Percentiles rank a stretch among this genome's conserved stretches.
These are phyloP conservation scores for Halyomorpha halys DNA, from an alignment of 1,140 invertebrate species.

Conservation along the genomic window DNA sequence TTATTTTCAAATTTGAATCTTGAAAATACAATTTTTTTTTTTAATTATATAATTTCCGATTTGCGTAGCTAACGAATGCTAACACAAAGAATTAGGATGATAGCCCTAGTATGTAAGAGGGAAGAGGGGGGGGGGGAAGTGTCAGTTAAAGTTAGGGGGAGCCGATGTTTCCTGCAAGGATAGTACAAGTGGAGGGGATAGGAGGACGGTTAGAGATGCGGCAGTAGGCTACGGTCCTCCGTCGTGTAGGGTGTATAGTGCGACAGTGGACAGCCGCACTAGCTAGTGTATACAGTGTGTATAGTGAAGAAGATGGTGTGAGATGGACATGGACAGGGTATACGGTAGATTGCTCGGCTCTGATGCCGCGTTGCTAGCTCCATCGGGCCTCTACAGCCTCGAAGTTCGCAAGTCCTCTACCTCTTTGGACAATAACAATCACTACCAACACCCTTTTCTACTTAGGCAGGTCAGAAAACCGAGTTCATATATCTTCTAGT, in stretches of 20 bases:
- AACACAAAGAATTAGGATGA: background rate
- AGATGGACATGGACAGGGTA: conserved; percentile 20
- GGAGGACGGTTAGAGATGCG: conserved; percentile 1
- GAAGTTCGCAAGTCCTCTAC: background rate
- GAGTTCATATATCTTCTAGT: background rate
- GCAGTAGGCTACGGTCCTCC: no score
- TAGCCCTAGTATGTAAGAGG: background rate
- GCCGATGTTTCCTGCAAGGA: background rate
- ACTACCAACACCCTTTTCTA: background rate
- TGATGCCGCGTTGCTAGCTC: conserved; percentile 17
- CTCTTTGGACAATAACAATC: background rate
- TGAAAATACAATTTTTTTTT: no score
- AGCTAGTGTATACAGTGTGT: no score
- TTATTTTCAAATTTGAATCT: no score
- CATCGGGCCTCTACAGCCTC: background rate
- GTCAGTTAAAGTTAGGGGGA: background rate
- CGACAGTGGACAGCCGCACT: no score
- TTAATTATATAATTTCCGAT: no score
- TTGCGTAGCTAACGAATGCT: no score
- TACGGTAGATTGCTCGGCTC: conserved; percentile 20
- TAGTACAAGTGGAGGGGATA: conserved; percentile 5
- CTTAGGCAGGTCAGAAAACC: background rate
- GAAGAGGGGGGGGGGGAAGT: background rate
- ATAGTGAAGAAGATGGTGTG: background rate
- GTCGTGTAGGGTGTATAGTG: no score